phyloP scores from a whole-genome alignment of 2,888 invertebrate genomes.

The Sminthurinus aureus region DNA sequence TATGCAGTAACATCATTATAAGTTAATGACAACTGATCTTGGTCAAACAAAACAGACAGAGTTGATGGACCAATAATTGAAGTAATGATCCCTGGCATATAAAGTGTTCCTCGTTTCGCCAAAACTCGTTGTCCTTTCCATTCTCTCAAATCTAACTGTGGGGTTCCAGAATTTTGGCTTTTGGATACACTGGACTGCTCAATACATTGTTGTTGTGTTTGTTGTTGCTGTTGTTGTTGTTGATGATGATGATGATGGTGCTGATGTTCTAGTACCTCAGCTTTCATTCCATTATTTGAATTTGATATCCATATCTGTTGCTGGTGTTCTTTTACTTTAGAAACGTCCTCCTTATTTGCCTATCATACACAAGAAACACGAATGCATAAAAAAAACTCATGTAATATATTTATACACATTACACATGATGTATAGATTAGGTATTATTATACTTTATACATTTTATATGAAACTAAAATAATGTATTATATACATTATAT shows the following conservation, averaged over 20 bases:
- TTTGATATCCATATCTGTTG: conserved; percentile 33
- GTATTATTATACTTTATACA: too few species aligned
- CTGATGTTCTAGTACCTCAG: not conserved
- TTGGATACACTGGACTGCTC: conserved; percentile 9
- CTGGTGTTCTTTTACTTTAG: conserved; percentile 17
- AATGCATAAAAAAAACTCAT: conserved; percentile 5
- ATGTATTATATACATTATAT: too few species aligned
- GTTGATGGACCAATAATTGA: conserved; percentile 57
- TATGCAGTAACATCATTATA: conserved; percentile 57
- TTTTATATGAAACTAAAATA: too few species aligned
- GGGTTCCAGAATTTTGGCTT: conserved; percentile 8
- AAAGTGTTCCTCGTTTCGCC: conserved; percentile 82
- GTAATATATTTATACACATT: too few species aligned
- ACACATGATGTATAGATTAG: too few species aligned
- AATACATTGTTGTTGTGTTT: conserved; percentile 27
- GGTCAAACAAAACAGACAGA: conserved; percentile 58
- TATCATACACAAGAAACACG: too few species aligned
- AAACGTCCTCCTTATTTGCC: conserved; percentile 22
- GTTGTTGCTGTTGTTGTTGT: conserved; percentile 24
- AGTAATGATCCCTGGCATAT: conserved; percentile 88
- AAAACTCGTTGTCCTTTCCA: conserved; percentile 93
- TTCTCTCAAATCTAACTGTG: conserved; percentile 80
- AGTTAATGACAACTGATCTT: conserved; percentile 52
- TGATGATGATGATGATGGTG: conserved; percentile 29
- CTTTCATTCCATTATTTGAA: conserved; percentile 15